Evolutionary conservation across 2,797 vertebrate species (phyloP).

Genomic region (Onychomys leucogaster): DNA sequence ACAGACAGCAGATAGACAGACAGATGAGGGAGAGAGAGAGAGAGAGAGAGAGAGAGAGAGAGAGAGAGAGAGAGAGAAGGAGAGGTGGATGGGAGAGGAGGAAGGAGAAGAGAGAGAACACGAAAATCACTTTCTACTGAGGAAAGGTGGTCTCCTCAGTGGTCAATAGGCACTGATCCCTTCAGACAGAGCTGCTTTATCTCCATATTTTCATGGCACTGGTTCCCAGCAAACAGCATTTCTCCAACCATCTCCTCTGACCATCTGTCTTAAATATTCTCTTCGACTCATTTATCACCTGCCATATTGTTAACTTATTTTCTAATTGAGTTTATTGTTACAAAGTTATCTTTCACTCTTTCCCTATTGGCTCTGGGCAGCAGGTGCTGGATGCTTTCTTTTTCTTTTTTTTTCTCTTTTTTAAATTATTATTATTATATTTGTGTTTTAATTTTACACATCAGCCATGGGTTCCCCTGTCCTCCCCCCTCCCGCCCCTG

Average conservation of each 20-base stretch:
- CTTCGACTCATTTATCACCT: neutral
- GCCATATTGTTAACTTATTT: no score
- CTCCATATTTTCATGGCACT: accelerated
- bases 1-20: no score
- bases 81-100: no score
- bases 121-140: neutral
- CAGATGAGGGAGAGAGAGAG: no score
- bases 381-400: neutral
- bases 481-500: no score
- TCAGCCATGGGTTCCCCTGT: no score
- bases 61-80: no score
- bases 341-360: neutral
- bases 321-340: neutral
- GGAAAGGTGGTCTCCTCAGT: neutral
- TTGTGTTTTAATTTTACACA: no score
- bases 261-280: neutral
- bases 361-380: neutral
- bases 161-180: neutral
- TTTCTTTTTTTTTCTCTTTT: no score
- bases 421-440: no score
- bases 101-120: neutral
- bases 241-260: neutral
- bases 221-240: neutral
- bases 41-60: no score
- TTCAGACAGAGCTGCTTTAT: no score